Evolutionary conservation across 2,797 vertebrate species (phyloP).

Genomic region (Molossus molossus): DNA sequence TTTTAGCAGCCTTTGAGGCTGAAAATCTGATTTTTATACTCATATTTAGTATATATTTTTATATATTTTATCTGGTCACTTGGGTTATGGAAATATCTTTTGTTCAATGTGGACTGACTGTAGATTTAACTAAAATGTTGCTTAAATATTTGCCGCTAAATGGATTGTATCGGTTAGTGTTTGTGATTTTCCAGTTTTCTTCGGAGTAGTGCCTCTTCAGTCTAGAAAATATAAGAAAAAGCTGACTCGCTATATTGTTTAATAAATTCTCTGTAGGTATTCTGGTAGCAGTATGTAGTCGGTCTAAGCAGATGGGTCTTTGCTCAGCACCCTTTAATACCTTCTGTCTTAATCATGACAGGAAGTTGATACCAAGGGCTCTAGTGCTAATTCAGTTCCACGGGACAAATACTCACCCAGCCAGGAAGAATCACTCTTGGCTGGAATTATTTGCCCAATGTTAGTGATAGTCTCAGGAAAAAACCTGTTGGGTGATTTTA

Average conservation of each 20-base stretch:
- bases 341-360: constrained; percentile 31
- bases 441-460: not conserved
- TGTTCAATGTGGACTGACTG: not conserved
- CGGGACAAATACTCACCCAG: not conserved
- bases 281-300: not conserved
- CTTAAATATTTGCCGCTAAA: constrained; percentile 7
- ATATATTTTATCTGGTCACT: constrained; percentile 16
- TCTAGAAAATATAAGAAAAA: constrained; percentile 42
- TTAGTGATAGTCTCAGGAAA: not conserved
- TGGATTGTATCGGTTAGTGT: not conserved
- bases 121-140: not conserved
- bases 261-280: not conserved
- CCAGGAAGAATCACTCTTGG: not conserved
- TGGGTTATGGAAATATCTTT: constrained; percentile 1
- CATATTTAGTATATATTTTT: constrained; percentile 1
- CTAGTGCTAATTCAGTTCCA: constrained; percentile 8
- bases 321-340: not conserved
- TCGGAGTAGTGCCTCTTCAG: not conserved
- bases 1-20: constrained; percentile 10
- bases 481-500: constrained; percentile 47
- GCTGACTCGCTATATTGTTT: not conserved
- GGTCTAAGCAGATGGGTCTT: not conserved
- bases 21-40: constrained; percentile 22
- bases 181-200: not conserved
- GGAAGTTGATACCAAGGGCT: not conserved